Base-by-base conservation (phyloP, 2,797 vertebrate genomes). In the Neomorphus geoffroyi region DNA sequence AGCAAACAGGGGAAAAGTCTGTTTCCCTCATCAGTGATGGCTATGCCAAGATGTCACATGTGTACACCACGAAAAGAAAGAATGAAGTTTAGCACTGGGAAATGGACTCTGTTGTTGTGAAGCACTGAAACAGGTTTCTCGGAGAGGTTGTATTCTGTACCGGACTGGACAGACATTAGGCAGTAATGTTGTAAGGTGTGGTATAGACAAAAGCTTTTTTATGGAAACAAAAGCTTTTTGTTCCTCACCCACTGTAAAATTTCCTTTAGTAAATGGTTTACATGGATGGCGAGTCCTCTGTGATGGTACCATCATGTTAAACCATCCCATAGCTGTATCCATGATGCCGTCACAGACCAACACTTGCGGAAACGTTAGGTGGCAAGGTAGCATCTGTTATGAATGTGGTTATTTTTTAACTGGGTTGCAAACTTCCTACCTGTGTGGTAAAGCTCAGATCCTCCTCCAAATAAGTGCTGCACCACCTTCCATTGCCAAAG, bases 201-300 rank as follows among this genome's bases (percentile, higher is more conserved):
- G 26, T 57, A 14, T 2, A n/a, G 22, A 43, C 27, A 56, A 53
- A 57, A 88, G 16, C 6, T 26, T 60, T 82, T 43, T 43, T 28
- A 21, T 7, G 18, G 27, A 60, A 4, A 43, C 6, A 70, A 71
- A 64, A 51, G 5, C 6, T 48, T 64, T 75, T 27, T 39, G 15
- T 4, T 37, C 62, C n/a, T 57, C 22, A 43, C 9, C 8, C 7
- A 26, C n/a, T 10, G 14, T 17, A 46, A 8, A 27, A 4, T 53
- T 79, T 32, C 53, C n/a, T 51, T 54, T 46, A 67, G 6, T n/a
- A 56, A 82, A 64, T 64, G n/a, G 7, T 39, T 82, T 8, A 27
- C 8, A 19, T 11, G 22, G 26, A 27, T 14, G 22, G 6, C 0
- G 2, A 35, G 54, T 51, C 0, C 24, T 72, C 74, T 79, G 41